Evolutionary conservation across 2,888 invertebrate species (phyloP).

Genomic region (Lasioglossum lativentre): DNA sequence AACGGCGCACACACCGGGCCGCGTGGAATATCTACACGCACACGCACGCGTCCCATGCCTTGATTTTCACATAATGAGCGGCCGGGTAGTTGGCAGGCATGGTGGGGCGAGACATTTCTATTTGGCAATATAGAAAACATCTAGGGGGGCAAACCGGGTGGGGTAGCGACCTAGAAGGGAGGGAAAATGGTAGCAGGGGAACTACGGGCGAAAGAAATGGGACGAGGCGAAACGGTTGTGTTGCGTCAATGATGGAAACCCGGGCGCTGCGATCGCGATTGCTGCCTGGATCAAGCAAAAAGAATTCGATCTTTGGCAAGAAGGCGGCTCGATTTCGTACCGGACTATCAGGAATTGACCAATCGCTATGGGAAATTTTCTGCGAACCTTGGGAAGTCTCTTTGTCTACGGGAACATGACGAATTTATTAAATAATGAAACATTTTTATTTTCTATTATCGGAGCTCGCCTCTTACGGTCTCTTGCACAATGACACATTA

Average conservation of each 20-base stretch:
- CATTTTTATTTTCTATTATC: not conserved
- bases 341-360: not conserved
- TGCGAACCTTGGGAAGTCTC: not conserved
- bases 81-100: not conserved
- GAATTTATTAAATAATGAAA: not conserved
- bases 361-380: not conserved
- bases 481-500: not conserved
- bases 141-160: conserved; percentile 11
- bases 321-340: not conserved
- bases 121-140: conserved; percentile 44
- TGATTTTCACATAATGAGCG: conserved; percentile 69
- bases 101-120: conserved; percentile 47
- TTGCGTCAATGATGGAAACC: conserved; percentile 65
- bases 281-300: conserved; percentile 42
- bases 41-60: conserved; percentile 50
- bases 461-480: not conserved
- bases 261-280: conserved; percentile 51
- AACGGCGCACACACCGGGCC: conserved; percentile 24
- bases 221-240: conserved; percentile 44
- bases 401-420: not conserved
- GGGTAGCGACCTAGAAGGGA: conserved; percentile 20
- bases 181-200: conserved; percentile 27
- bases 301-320: conserved; percentile 22
- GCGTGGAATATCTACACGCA: conserved; percentile 42
- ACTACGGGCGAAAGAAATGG: conserved; percentile 39